A percentile compares a stretch with the other conserved stretches of the same genome.
Evolutionary conservation across 2,797 vertebrate species (phyloP).

Genomic region (Pangasius macronema): DNA sequence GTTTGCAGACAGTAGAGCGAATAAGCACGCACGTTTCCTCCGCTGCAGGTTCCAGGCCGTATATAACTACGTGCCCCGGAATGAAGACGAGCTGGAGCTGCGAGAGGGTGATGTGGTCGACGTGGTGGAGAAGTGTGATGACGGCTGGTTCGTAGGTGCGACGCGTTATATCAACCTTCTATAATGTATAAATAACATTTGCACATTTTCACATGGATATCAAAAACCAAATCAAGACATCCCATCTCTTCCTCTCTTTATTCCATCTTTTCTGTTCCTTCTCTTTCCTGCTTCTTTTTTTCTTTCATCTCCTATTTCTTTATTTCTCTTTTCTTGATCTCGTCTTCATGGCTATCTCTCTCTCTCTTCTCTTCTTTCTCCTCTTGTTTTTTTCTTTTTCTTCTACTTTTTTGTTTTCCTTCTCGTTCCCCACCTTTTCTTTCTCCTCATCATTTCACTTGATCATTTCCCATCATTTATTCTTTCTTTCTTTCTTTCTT

Average conservation of each 20-base stretch:
- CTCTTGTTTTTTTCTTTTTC: neutral
- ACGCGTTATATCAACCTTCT: slow-evolving; percentile 38
- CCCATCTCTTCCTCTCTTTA: too few relatives aligned
- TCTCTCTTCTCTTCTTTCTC: neutral
- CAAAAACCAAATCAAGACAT: neutral
- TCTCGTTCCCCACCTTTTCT: neutral
- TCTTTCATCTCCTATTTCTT: neutral
- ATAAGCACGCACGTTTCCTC: neutral
- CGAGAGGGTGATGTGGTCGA: slow-evolving; percentile 95
- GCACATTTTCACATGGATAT: slow-evolving; percentile 14
- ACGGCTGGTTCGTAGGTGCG: slow-evolving; percentile 98
- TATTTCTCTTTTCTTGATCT: neutral
- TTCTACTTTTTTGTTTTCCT: neutral
- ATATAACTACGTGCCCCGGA: slow-evolving; percentile 95
- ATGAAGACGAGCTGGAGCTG: slow-evolving; percentile 96
- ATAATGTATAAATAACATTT: neutral
- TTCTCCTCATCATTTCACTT: neutral
- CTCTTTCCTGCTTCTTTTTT: neutral
- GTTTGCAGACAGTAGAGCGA: neutral
- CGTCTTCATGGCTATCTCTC: neutral
- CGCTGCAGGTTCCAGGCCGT: slow-evolving; percentile 91
- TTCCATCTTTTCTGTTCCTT: neutral
- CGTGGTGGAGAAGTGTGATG: slow-evolving; percentile 98
- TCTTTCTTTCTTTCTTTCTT: neutral
- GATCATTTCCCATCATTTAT: neutral